Base-by-base conservation (phyloP, 1,140 invertebrate species). In the Plectus sambesii region DNA sequence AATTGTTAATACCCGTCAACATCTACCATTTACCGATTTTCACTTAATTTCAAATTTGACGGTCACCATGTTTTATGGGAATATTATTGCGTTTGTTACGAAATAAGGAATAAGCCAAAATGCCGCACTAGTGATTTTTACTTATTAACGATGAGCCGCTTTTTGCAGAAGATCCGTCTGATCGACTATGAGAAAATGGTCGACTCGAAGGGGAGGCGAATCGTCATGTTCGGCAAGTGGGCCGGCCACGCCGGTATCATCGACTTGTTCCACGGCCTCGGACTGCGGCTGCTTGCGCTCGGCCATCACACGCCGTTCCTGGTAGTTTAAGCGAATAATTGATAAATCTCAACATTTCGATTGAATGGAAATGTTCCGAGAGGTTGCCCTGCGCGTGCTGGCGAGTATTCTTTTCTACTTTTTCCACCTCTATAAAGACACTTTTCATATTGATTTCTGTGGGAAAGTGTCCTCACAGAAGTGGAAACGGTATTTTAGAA, bases 231-330 rank as follows among this genome's bases (percentile, higher is more conserved):
- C 74, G 94, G 94, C 0, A 96, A 94, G 70, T 98, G 94, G 73
- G 93, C 93, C 0, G 90, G 93, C 2, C 87, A 98, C 2, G 88
- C 92, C 17, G 94, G 94, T 2, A 97, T 94, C 82, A 85, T 99
- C 23, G 96, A 99, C 66, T 97, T 98, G 56, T 74, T 99, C 1
- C 92, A 99, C 66, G 93, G 94, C 2, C 72, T 98, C 8, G 93
- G 93, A 2, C 74, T 99, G 1, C 74, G 94, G 36, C 74, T 99
- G 0, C 69, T 99, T 26, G 94, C 93, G 0, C 69, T 98, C 2
- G 94, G 93, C 1, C 92, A 98, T 72, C 92, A 99, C 65, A 98
- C 94, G 0, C 93, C 93, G 0, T 97, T 98, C 66, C 94, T 99
- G 90, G 84, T 86, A 76, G 71, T 60, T n/a, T n/a, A n/a, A n/a